Base-by-base conservation (phyloP, 2,113 vertebrate genomes). In the Daboia siamensis region DNA sequence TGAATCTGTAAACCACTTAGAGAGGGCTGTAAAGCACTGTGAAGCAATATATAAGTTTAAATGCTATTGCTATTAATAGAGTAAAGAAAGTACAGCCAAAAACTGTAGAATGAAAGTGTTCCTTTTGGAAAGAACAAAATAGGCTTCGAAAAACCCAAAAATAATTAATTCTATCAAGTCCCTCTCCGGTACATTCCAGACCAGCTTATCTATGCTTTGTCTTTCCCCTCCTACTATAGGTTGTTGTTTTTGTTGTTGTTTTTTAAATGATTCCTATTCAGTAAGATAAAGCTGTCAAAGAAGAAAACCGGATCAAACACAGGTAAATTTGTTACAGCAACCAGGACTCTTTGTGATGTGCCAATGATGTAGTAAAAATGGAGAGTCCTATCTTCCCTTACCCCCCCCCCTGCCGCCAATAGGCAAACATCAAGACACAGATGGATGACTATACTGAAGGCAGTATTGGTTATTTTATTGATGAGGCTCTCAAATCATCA, bases 381-480 rank as follows among this genome's bases (percentile, higher is more conserved):
- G 61, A 51, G 80, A 92, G 90, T 56, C 5, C 24, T 86, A 29
- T 23, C 26, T 24, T 54, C 55, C 21, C 2, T 17, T 12, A 24
- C 4, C 84, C 90, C 6, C 0, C 1, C 84, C 46, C 48, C 39
- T n/a, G n/a, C 91, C 39, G 39, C 39, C 39, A 39, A 51, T 51
- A 51, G 48, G 48, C 9, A 51, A 51, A 93, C 91, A 91, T 74
- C 51, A 69, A 95, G 92, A 94, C 86, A 52, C 74, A 94, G 95
- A 97, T 88, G 96, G 94, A 97, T 94, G 93, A 93, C 93, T 54
- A 39, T 86, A 93, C 93, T 94, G 93, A 92, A 92, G 94, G 95
- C 46, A 92, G 52, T 97, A 97, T 95, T 95, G 95, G 92, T 95
- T 93, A 97, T 96, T 97, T 96, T 96, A 98, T 97, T 96, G 97